Base-by-base conservation (phyloP, 2,888 invertebrate species). In the Dorcus hopei region DNA sequence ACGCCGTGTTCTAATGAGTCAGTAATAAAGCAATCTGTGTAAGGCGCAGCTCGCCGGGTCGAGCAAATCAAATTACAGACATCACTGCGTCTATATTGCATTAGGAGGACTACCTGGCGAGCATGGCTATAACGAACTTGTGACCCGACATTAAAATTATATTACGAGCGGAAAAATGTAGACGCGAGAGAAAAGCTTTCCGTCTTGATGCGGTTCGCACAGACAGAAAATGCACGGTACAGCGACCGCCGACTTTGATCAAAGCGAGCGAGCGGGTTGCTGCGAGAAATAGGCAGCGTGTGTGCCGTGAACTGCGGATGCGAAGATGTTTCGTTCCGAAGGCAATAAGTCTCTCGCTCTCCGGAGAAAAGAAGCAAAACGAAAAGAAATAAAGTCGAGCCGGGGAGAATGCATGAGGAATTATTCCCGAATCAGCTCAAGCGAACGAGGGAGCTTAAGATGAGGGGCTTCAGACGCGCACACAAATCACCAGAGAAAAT, bases 401-500 rank as follows among this genome's bases (percentile, higher is more conserved):
- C 49, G 42, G 50, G 49, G 58, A 50, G 50, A 74, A 72, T 73
- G 72, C 70, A 73, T 72, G 74, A 73, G 73, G 71, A 75, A 75
- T 74, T 74, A 75, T 74, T 74, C 74, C 72, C 73, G 73, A 74
- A 72, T 74, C 74, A 72, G 72, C 71, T 72, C 65, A 68, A 68
- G 49, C 70, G 70, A 68, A 63, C 65, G 68, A 66, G 69, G 71
- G 70, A 68, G 67, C 68, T 66, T 67, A 68, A 67, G 68, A 65
- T 62, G 63, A 65, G 72, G 69, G 71, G 53, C 58, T 54, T 66
- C 69, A 72, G 70, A 66, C 71, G 69, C 66, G 70, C 71, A 73
- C 75, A 74, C 74, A 76, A 76, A 75, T 76, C 76, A 75, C 76
- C 73, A 73, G 74, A 74, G 74, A 70, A 76, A 76, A 75, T 75